Percentiles rank a stretch among this genome's conserved stretches.
These are phyloP conservation scores for Quiscalus mexicanus DNA, from an alignment of 2,113 vertebrate genomes.

Conservation along the genomic window DNA sequence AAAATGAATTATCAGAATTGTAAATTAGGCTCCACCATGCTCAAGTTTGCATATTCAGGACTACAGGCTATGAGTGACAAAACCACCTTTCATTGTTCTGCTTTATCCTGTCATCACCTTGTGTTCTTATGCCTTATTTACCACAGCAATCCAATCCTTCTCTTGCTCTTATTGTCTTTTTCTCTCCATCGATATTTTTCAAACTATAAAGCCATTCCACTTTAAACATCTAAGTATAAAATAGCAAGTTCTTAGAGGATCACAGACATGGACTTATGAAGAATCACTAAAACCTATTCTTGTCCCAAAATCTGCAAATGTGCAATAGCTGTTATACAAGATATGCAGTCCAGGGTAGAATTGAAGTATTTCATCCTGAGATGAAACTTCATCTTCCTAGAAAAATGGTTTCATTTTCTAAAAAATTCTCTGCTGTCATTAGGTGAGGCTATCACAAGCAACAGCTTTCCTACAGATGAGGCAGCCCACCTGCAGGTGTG, in stretches of 20 bases:
- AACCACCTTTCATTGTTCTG: not conserved
- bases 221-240: not conserved
- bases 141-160: not conserved
- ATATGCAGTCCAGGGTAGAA: not conserved
- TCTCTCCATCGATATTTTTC: not conserved
- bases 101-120: not conserved
- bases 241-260: not conserved
- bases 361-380: not conserved
- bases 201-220: not conserved
- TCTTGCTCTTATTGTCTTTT: not conserved
- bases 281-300: not conserved
- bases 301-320: not conserved
- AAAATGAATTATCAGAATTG: not conserved
- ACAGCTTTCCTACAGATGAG: not conserved
- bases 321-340: not conserved
- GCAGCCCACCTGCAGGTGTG: no score
- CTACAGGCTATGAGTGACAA: not conserved
- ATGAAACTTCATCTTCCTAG: not conserved
- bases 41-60: not conserved
- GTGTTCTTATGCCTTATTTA: not conserved
- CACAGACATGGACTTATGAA: not conserved
- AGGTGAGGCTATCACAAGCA: not conserved
- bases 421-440: not conserved
- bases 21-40: not conserved
- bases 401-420: not conserved